Base-by-base conservation (phyloP, 1,140 invertebrate species). In the Arctopsyche grandis region DNA sequence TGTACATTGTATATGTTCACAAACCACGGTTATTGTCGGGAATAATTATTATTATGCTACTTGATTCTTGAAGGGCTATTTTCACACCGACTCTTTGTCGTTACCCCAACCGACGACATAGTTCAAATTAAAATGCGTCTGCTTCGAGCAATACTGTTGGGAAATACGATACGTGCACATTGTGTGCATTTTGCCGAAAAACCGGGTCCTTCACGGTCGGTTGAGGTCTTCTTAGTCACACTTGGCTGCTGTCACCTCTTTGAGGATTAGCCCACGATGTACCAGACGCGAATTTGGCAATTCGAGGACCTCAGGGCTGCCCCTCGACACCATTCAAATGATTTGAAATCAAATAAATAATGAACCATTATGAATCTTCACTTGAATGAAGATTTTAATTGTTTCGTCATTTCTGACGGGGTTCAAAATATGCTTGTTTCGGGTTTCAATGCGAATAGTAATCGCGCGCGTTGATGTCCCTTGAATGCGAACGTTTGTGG, bases 161-260 rank as follows among this genome's bases (percentile, higher is more conserved):
- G 71, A 56, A 74, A 74, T 48, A 56, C 71, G 71, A 74, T 74
- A 74, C 48, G 19, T 46, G 71, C n/a, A 74, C 5, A 16, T 63
- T 63, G 21, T 76, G 24, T 46, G 74, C 74, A 26, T 78, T 78
- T 78, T 58, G 77, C 69, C 77, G 9, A 78, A 78, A 78, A 78
- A 78, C 69, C 66, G 44, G 77, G 77, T 73, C 69, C 66, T 78
- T 78, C 77, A 71, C 77, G 77, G 19, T 78, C 48, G 46, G 69
- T 43, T 73, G 77, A 22, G 19, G n/a, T 76, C 56, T 10, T 29
- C 48, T 74, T 74, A 52, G 70, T 74, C 46, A 74, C 70, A 74
- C 70, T 48, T 56, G 43, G 52, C 26, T 16, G 74, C 56, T 16
- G 70, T 19, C 19, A 52, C 26, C 60, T 10, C 24, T 1, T 9